Percentiles rank a stretch among this genome's conserved stretches.
phyloP scores from a whole-genome alignment of 2,113 vertebrate genomes.

The Ictalurus punctatus region DNA sequence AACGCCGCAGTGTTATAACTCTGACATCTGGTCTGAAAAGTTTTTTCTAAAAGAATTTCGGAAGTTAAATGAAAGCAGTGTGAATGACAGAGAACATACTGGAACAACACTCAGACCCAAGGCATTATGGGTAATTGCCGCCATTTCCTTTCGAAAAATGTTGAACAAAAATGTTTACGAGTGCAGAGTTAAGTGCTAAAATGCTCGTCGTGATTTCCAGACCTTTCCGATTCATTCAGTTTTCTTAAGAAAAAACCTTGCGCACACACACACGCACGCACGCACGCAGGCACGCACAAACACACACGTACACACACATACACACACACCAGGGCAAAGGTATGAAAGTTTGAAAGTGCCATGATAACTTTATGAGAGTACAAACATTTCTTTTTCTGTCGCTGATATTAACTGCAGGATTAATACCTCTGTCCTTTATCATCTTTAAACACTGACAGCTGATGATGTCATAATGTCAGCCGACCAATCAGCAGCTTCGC shows the following conservation, averaged over 20 bases:
- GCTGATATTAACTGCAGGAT: not conserved
- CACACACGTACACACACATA: not conserved
- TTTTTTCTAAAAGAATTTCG: not conserved
- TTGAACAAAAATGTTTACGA: not conserved
- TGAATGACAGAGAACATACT: not conserved
- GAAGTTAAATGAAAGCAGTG: conserved; percentile 2
- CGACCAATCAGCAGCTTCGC: not conserved
- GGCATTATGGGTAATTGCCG: conserved; percentile 23
- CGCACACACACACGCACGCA: not conserved
- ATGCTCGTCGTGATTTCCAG: not conserved
- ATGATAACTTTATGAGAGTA: not conserved
- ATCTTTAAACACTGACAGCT: not conserved
- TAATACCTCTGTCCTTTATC: too few relatives aligned
- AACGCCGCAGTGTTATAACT: not conserved
- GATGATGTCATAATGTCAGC: not conserved
- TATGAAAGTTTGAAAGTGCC: too few relatives aligned
- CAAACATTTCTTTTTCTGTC: not conserved
- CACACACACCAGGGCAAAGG: not conserved
- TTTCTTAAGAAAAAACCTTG: not conserved
- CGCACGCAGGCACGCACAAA: not conserved
- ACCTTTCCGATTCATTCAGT: not conserved
- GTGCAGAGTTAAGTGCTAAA: conserved; percentile 2
- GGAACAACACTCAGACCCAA: not conserved
- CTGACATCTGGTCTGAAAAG: not conserved
- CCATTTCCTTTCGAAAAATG: conserved; percentile 24